Conservation (phyloP, 2,113 vertebrate species). For the Gallinago undulata region DNA sequence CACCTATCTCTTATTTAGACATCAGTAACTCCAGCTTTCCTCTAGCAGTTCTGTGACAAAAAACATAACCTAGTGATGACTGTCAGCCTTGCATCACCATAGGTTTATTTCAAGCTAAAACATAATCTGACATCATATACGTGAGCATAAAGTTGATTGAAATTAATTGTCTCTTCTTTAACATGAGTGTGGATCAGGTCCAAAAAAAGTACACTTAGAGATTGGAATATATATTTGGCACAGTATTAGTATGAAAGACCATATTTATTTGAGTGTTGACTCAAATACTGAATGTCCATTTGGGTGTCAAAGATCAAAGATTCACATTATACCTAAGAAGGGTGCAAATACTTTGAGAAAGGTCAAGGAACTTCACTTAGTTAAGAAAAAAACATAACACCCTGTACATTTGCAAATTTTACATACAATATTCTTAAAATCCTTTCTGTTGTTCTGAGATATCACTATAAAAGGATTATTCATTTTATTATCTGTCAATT, state of each 20-base stretch:
- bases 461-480: neutral
- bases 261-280: too few relatives aligned
- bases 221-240: neutral
- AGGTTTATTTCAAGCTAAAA: neutral
- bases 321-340: neutral
- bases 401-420: neutral
- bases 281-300: neutral
- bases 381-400: neutral
- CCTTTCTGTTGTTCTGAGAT: neutral
- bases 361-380: neutral
- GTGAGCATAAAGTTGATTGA: neutral
- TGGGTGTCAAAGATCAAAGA: neutral
- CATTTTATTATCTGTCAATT: neutral
- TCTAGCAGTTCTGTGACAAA: neutral
- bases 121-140: neutral
- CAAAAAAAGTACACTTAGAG: neutral
- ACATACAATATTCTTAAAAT: neutral
- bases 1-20: neutral
- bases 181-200: neutral
- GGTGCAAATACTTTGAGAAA: neutral
- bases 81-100: neutral
- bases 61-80: neutral
- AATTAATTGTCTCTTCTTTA: neutral
- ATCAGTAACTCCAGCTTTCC: neutral
- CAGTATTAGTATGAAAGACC: neutral